Base-by-base conservation (phyloP, 2,888 invertebrate species). In the Allophyes oxyacanthae region DNA sequence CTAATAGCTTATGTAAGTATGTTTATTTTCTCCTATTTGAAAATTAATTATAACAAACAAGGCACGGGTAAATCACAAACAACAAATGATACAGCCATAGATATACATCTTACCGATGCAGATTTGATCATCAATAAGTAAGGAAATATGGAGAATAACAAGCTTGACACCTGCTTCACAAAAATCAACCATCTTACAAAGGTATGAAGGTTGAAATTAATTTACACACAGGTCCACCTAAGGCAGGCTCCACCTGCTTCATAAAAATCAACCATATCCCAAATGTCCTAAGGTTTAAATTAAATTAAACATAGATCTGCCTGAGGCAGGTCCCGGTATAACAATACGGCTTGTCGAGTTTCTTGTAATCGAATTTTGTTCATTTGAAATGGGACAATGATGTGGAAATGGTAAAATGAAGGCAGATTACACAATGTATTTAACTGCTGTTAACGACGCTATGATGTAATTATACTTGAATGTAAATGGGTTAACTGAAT, bases 361-460 rank as follows among this genome's bases (percentile, higher is more conserved):
- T 44, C 54, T 41, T 56, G 30, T 63, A 52, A 58, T 60, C 36
- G 33, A 53, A 25, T 65, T 62, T 30, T 36, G 25, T 54, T 25
- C 43, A 48, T 52, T 56, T 55, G 46, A 32, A 58, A 61, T 46
- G 38, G 25, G 30, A 70, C 54, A 55, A 53, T 40, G 30, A 51
- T 32, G 30, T 28, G 28, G 15, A 46, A 50, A 49, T 46, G 49
- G 59, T 48, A 32, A 48, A 48, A 52, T 34, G 33, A 28, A 28
- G 15, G 33, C n/a, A 33, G 48, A 20, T 52, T 38, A 56, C 49
- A 55, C 42, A 28, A 30, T 38, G 20, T 20, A 20, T 20, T n/a
- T 20, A 44, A 36, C 36, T 48, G 50, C 30, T 15, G 37, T 60
- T 63, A 54, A 53, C 43, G 51, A 54, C 34, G 38, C 45, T 26